phyloP scores from a whole-genome alignment of 2,888 invertebrate species.

The Julus scanicus region DNA sequence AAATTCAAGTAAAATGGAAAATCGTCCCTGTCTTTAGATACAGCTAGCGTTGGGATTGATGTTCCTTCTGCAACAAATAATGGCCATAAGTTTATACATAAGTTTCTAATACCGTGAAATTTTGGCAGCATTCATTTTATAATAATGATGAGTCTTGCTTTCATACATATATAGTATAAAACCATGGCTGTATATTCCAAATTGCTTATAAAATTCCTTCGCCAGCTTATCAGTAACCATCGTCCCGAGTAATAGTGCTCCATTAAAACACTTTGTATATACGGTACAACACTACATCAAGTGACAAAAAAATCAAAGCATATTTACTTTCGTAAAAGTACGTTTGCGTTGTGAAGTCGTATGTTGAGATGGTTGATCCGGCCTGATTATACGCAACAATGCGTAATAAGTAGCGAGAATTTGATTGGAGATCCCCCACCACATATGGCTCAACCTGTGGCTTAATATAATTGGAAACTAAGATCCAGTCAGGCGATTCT shows the following conservation, averaged over 20 bases:
- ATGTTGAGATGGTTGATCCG: slow-evolving; percentile 54
- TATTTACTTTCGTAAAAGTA: slow-evolving; percentile 46
- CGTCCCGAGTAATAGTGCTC: too few relatives aligned
- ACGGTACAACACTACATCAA: too few relatives aligned
- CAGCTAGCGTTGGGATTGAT: slow-evolving; percentile 16
- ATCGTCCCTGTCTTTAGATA: not conserved
- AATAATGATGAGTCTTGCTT: too few relatives aligned
- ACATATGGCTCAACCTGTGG: slow-evolving; percentile 86
- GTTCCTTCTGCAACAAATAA: slow-evolving; percentile 46
- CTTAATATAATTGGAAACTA: slow-evolving; percentile 92
- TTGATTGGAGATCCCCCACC: slow-evolving; percentile 89
- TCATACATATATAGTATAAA: too few relatives aligned
- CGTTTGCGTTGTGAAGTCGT: slow-evolving; percentile 52
- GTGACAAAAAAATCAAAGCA: slow-evolving; percentile 3
- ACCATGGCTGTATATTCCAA: too few relatives aligned
- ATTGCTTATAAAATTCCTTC: too few relatives aligned
- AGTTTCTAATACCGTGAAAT: too few relatives aligned
- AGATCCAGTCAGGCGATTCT: slow-evolving; percentile 81
- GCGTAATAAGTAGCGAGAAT: slow-evolving; percentile 90
- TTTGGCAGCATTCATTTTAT: too few relatives aligned
- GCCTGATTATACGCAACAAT: slow-evolving; percentile 67
- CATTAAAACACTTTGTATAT: too few relatives aligned
- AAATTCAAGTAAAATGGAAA: slow-evolving; percentile 19
- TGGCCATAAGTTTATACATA: too few relatives aligned
- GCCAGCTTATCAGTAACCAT: too few relatives aligned